phyloP scores from a whole-genome alignment of 2,113 vertebrate genomes.

The Athene cunicularia region DNA sequence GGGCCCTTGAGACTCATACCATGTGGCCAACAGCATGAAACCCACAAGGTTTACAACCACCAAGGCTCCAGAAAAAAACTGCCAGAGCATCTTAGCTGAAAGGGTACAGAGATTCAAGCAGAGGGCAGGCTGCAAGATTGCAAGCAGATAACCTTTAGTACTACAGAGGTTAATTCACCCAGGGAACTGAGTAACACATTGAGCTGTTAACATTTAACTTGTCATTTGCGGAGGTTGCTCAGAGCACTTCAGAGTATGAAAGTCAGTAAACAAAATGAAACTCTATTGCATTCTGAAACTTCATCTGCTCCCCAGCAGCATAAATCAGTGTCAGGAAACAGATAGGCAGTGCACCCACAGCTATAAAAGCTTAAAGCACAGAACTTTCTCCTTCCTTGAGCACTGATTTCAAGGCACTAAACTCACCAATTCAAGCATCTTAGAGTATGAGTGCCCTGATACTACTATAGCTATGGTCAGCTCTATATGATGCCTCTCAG shows the following conservation, averaged over 20 bases:
- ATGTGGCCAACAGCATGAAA: background rate
- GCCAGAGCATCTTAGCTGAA: background rate
- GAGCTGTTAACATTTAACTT: constrained; percentile 1
- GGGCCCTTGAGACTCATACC: background rate
- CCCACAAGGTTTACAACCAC: background rate
- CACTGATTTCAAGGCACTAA: background rate
- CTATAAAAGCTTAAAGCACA: background rate
- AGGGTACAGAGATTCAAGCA: background rate
- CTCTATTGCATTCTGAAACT: background rate
- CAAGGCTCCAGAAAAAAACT: background rate
- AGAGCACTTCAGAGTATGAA: background rate
- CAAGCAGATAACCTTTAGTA: background rate
- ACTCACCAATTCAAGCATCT: background rate
- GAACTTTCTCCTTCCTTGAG: background rate
- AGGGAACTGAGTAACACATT: background rate
- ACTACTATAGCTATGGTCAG: background rate
- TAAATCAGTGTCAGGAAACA: background rate
- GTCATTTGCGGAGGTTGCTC: background rate
- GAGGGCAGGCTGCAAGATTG: background rate
- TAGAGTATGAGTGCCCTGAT: background rate
- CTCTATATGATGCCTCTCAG: background rate
- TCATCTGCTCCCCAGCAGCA: background rate
- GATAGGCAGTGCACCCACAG: background rate
- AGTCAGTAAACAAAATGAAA: constrained; percentile 28
- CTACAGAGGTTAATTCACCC: background rate